Conservation (phyloP, 2,888 invertebrate genomes). For the Phaonia tiefii region DNA sequence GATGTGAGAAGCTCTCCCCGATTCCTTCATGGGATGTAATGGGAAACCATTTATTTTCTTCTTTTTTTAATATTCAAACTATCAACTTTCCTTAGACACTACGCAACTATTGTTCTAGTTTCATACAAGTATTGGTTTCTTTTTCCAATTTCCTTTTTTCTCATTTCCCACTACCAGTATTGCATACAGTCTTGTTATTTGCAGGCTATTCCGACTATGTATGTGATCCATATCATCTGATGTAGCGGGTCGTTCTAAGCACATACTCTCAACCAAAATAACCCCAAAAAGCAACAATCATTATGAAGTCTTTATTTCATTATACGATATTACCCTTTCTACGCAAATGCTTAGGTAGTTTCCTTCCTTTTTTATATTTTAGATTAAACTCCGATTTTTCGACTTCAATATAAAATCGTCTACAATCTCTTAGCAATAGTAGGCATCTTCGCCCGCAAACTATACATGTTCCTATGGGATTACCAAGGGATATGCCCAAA, state of each 20-base stretch:
- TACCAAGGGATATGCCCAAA: slow-evolving; percentile 24
- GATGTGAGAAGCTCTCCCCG: too few relatives aligned
- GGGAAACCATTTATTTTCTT: too few relatives aligned
- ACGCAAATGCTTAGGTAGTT: not conserved
- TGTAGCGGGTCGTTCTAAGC: slow-evolving; percentile 13
- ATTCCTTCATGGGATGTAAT: too few relatives aligned
- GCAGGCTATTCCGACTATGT: slow-evolving; percentile 7
- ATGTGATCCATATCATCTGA: slow-evolving; percentile 3
- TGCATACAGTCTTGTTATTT: slow-evolving; percentile 8
- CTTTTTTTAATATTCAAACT: too few relatives aligned
- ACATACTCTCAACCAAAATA: not conserved
- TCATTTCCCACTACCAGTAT: not conserved
- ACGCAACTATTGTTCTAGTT: not conserved
- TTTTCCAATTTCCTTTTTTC: not conserved
- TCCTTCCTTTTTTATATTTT: not conserved
- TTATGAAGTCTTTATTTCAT: too few relatives aligned
- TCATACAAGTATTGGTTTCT: not conserved
- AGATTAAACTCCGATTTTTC: not conserved
- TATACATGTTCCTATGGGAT: not conserved
- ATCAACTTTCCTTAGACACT: not conserved
- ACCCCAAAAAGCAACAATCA: slow-evolving; percentile 6
- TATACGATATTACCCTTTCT: too few relatives aligned
- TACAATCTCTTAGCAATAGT: slow-evolving; percentile 6
- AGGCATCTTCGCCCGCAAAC: not conserved
- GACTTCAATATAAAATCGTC: not conserved